A percentile compares a stretch with the other conserved stretches of the same genome.
Conservation (phyloP, 2,113 vertebrate species). For the Falco punctatus region DNA sequence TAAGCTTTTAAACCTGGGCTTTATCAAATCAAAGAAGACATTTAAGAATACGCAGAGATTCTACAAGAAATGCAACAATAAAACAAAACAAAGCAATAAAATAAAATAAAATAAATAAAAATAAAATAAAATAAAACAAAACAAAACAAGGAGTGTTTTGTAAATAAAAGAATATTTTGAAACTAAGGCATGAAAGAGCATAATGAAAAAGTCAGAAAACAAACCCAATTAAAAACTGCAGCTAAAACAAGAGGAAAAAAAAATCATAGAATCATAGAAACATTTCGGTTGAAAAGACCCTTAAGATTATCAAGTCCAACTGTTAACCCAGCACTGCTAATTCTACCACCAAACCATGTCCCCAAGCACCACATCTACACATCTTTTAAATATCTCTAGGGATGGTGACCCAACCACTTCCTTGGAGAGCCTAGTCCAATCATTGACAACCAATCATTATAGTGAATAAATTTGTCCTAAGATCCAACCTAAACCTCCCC, state of each 20-base stretch:
- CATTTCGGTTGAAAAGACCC: too few species aligned
- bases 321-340: too few species aligned
- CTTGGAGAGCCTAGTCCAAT: too few species aligned
- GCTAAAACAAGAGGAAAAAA: background rate
- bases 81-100: background rate
- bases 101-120: too few species aligned
- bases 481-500: too few species aligned
- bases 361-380: too few species aligned
- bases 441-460: too few species aligned
- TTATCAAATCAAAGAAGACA: background rate
- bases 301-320: too few species aligned
- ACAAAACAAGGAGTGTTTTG: background rate
- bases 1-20: background rate
- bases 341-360: too few species aligned
- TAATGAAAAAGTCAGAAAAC: background rate
- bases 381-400: too few species aligned
- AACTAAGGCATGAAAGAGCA: background rate
- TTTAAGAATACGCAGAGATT: background rate
- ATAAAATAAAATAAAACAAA: background rate
- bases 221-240: background rate
- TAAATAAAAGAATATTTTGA: background rate
- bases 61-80: background rate
- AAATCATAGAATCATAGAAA: background rate
- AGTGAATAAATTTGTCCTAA: too few species aligned
- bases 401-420: too few species aligned